Evolutionary conservation across 1,140 invertebrate species (phyloP).

Genomic region (Lithobius niger): DNA sequence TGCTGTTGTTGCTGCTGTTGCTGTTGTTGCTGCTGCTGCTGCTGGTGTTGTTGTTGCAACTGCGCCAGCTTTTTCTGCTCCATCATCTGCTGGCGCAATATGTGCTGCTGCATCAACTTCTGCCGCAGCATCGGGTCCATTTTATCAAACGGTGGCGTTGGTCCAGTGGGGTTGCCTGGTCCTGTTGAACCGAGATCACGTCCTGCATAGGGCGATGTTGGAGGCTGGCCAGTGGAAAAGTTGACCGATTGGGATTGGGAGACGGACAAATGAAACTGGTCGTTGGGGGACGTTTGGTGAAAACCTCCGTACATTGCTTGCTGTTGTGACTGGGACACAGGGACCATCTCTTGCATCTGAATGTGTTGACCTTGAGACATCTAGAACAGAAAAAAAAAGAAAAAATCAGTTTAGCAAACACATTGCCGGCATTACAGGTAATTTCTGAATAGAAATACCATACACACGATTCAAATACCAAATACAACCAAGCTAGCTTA

Average conservation of each 20-base stretch:
- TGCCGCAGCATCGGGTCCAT: constrained; percentile 26
- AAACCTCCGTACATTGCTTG: constrained; percentile 23
- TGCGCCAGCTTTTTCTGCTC: not conserved
- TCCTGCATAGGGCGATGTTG: constrained; percentile 37
- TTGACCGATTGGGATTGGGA: constrained; percentile 69
- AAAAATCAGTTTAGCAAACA: too few species aligned
- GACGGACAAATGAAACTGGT: constrained; percentile 39
- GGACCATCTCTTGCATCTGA: not conserved
- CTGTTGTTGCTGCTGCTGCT: constrained; percentile 20
- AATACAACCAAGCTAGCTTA: too few species aligned
- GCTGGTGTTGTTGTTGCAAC: constrained; percentile 15
- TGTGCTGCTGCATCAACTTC: constrained; percentile 17
- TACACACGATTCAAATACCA: too few species aligned
- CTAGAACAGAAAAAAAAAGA: constrained; percentile 5
- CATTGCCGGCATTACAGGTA: too few species aligned
- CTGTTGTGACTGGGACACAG: constrained; percentile 22
- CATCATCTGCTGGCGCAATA: constrained; percentile 16
- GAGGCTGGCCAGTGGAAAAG: constrained; percentile 64
- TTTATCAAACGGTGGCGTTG: not conserved
- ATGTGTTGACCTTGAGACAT: constrained; percentile 7
- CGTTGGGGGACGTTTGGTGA: constrained; percentile 39
- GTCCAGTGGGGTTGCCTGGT: too few species aligned
- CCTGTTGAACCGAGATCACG: constrained; percentile 5
- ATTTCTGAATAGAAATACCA: too few species aligned
- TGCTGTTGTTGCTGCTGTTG: constrained; percentile 3